A percentile compares a stretch with the other conserved stretches of the same genome.
phyloP scores from a whole-genome alignment of 1,140 invertebrate genomes.

The Bombus soroeensis region DNA sequence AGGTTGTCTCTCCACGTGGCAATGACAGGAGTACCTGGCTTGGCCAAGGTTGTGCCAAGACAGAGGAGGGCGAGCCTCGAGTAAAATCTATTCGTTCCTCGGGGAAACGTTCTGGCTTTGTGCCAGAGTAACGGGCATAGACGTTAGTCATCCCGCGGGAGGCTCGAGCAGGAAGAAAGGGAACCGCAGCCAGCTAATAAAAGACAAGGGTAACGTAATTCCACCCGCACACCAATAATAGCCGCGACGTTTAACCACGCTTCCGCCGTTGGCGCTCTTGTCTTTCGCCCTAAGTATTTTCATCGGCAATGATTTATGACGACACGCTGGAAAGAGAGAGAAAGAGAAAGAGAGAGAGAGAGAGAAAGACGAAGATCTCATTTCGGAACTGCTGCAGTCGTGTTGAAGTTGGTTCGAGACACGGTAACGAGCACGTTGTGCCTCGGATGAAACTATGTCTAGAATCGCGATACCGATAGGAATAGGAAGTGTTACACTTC shows the following conservation, averaged over 20 bases:
- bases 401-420: background rate
- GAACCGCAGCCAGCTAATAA: conserved; percentile 69
- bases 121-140: conserved; percentile 65
- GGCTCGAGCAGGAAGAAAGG: conserved; percentile 57
- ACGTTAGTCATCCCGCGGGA: conserved; percentile 69
- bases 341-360: background rate
- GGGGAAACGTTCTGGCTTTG: conserved; percentile 58
- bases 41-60: conserved; percentile 67
- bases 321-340: background rate
- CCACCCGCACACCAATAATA: conserved; percentile 73
- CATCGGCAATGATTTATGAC: conserved; percentile 52
- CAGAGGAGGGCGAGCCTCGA: conserved; percentile 4
- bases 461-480: background rate
- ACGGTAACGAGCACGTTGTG: background rate
- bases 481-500: conserved; percentile 33
- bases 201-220: conserved; percentile 75
- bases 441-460: background rate
- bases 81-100: conserved; percentile 56
- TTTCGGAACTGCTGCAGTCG: background rate
- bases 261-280: conserved; percentile 62
- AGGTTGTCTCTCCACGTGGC: conserved; percentile 56
- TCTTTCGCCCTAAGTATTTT: conserved; percentile 55
- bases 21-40: conserved; percentile 66
- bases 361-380: background rate
- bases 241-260: conserved; percentile 69